Evolutionary conservation across 2,113 vertebrate genomes (phyloP), one percentile per base, ranked within the genome.

Genomic region (Engystomops pustulosus): DNA sequence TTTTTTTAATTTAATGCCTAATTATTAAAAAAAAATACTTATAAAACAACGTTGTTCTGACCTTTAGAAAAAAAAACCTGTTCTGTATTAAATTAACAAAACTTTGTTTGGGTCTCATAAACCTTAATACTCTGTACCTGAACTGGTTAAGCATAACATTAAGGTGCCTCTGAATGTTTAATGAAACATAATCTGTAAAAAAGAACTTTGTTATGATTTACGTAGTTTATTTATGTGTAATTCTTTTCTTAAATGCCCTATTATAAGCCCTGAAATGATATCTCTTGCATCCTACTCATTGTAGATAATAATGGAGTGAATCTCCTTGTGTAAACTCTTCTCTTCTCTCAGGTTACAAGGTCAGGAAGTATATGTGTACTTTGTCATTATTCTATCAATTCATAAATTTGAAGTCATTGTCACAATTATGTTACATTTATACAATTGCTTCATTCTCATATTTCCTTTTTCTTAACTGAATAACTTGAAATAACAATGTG

Each of bases 271-370:
- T 58, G 68, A 32, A 58, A 41, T 55, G 32, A 67, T 51, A 76
- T 18, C 14, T 3, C 0, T 84, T 45, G 41, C 72, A 84, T 84
- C 81, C 58, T 67, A 18, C 41, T 23, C 68, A 45, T 45, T 34
- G 47, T 32, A 62, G 47, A 14, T 30, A 25, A 30, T 78, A 30
- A 41, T 41, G 20, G 32, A 14, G n/a, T 18, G 15, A 55, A 44
- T 41, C 23, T 10, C 15, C 23, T 12, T 18, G 3, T 44, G 36
- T 84, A n/a, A 62, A 67, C 10, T 53, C 81, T n/a, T n/a, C n/a
- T n/a, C 53, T n/a, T 32, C 5, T 78, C 30, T 84, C 74, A 55
- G 36, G 45, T 84, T 84, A 69, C 82, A 34, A 27, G 60, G 71
- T 76, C 62, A 84, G 45, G 82, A 78, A 78, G 32, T 34, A 0